phyloP scores from a whole-genome alignment of 23 tunicate genomes.

The Trididemnum miniatum region DNA sequence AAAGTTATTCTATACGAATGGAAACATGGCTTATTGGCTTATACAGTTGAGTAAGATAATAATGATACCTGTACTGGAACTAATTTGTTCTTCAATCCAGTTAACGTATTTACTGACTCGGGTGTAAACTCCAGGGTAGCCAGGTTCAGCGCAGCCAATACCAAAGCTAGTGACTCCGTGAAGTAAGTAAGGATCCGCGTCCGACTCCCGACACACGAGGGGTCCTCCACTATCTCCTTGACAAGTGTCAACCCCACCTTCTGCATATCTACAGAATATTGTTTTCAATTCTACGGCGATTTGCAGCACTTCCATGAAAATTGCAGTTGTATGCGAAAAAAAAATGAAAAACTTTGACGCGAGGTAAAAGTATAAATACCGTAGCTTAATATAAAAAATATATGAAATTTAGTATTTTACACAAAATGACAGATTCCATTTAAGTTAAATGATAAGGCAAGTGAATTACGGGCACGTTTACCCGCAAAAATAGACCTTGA shows the following conservation, averaged over 20 bases:
- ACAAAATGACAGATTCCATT: too few relatives aligned
- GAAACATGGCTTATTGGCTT: too few relatives aligned
- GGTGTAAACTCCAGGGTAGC: conserved; percentile 57
- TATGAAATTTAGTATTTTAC: too few relatives aligned
- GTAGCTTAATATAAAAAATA: too few relatives aligned
- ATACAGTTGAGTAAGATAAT: too few relatives aligned
- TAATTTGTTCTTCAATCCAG: conserved; percentile 41
- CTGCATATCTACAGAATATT: not conserved
- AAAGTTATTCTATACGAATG: too few relatives aligned
- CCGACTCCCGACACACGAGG: conserved; percentile 9
- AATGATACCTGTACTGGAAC: not conserved
- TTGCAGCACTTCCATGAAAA: not conserved
- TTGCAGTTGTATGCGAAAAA: not conserved
- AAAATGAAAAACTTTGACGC: too few relatives aligned
- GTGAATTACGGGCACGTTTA: too few relatives aligned
- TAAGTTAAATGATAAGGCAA: too few relatives aligned
- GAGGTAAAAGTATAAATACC: too few relatives aligned
- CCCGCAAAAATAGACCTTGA: too few relatives aligned
- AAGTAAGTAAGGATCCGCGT: not conserved
- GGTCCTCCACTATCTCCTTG: conserved; percentile 72
- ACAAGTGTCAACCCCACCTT: conserved; percentile 53
- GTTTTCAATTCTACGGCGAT: too few relatives aligned
- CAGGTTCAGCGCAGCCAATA: conserved; percentile 33
- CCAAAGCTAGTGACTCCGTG: conserved; percentile 61
- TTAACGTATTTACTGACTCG: conserved; percentile 26